Evolutionary conservation across 1,140 invertebrate genomes (phyloP), one percentile per base, ranked within the genome.

Genomic region (Xylocopa sonorina): DNA sequence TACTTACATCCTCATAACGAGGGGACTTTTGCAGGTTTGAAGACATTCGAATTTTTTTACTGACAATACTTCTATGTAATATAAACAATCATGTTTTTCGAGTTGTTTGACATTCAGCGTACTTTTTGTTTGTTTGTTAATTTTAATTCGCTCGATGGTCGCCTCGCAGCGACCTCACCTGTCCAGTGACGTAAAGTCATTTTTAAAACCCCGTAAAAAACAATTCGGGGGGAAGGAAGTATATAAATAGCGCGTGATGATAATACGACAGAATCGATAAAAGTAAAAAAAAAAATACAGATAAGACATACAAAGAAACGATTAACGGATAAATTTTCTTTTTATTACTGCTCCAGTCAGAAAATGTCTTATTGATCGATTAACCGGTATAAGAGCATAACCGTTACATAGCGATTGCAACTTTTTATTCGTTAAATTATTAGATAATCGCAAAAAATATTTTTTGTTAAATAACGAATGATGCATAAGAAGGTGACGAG

Each of bases 1-100:
- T 51, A 86, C 88, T 88, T 62, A 89, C 88, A 48, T 88, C 85
- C 68, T 89, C 88, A n/a, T 80, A 41, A 27, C 38, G 75, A 32
- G 85, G 78, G 3, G 79, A 77, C 43, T 77, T 86, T 3, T 64
- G 74, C 12, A 66, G 55, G 41, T 58, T 60, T 1, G 80, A 81
- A 58, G 82, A 88, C 87, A 88, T 87, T 60, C 74, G 55, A 62
- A 32, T 66, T 48, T 60, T n/a, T n/a, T 53, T 4, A 29, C 38
- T 57, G 12, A 32, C 38, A 34, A 58, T 14, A 81, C 29, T 64
- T 71, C 32, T 48, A 50, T 51, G 34, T 55, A 50, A 58, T 55
- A 10, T 41, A 27, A 78, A 74, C 63, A 53, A 53, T 84, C 83
- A 86, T 86, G 6, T 58, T 75, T 60, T 41, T 18, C 4, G 14